Base-by-base conservation (phyloP, 2,113 vertebrate genomes). In the Paracyprichromis sp. region DNA sequence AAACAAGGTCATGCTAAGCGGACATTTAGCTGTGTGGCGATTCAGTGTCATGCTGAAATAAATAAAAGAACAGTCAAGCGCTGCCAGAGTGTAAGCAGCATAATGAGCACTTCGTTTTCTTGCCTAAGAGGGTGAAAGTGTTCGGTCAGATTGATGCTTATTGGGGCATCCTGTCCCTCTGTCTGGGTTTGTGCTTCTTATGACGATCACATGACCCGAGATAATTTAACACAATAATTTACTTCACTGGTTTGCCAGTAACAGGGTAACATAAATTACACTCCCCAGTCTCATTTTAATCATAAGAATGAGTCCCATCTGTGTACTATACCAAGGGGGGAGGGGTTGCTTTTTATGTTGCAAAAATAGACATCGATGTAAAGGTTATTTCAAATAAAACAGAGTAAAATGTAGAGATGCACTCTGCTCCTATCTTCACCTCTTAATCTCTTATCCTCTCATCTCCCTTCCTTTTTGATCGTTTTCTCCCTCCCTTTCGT, bases 361-460 rank as follows among this genome's bases (percentile, higher is more conserved):
- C 56, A 59, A 82, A 88, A 88, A 57, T 29, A 86, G 24, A 90
- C 2, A 9, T 76, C 36, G 12, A 85, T 83, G 59, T 82, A 87
- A 90, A 76, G 71, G 16, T 86, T 80, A 81, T 69, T 87, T 81
- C 14, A 79, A 88, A 85, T 56, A 61, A 71, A 90, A 91, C 80
- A 85, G 63, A 82, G 50, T 86, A 85, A 83, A 90, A 91, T 84
- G 73, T 63, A 84, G 53, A 73, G 80, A 80, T 82, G 54, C 69
- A 36, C 50, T 80, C 82, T 19, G 43, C 43, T 79, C 54, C 54
- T 59, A 43, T 47, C 38, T 87, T 82, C 73, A 83, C 88, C 82
- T 87, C 87, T 86, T 95, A 92, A 95, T 92, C 92, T 93, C 90
- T 92, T 47, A 90, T 92, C 87, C 91, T 88, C 73, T 91, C 84